Conservation (phyloP, 2,797 vertebrate species). For the Cuniculus paca region DNA sequence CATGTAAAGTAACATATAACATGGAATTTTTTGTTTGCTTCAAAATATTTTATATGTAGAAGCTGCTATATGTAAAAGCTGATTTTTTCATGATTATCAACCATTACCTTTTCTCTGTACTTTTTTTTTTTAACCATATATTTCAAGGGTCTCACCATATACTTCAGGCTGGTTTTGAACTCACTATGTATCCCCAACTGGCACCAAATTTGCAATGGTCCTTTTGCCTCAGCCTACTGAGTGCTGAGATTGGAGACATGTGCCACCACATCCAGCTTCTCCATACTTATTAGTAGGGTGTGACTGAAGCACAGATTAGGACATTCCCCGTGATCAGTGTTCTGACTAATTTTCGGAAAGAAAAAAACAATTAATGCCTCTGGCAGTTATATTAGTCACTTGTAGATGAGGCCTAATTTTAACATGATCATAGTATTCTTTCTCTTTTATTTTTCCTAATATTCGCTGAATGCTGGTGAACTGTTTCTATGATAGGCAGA, state of each 20-base stretch:
- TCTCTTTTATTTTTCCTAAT: not conserved
- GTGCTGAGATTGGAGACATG: not conserved
- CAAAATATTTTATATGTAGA: slow-evolving; percentile 20
- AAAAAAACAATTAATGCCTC: not conserved
- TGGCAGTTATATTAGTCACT: not conserved
- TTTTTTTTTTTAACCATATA: not conserved
- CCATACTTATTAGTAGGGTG: not conserved
- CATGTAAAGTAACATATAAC: not conserved
- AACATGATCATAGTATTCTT: not conserved
- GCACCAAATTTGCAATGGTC: not conserved
- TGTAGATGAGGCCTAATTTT: not conserved
- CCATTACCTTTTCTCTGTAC: not conserved
- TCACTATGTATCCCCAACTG: not conserved
- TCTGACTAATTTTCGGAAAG: not conserved
- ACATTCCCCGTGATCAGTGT: not conserved
- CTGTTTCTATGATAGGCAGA: not conserved
- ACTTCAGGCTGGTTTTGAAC: not conserved
- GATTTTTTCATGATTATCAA: slow-evolving; percentile 38
- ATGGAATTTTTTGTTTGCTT: not conserved
- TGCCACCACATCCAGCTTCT: not conserved
- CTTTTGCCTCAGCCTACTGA: not conserved
- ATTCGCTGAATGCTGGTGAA: not conserved
- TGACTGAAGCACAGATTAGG: not conserved
- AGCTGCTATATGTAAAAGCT: not conserved
- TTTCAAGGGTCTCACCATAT: not conserved